phyloP scores from a whole-genome alignment of 2,113 vertebrate species.

The Cephalopterus ornatus region DNA sequence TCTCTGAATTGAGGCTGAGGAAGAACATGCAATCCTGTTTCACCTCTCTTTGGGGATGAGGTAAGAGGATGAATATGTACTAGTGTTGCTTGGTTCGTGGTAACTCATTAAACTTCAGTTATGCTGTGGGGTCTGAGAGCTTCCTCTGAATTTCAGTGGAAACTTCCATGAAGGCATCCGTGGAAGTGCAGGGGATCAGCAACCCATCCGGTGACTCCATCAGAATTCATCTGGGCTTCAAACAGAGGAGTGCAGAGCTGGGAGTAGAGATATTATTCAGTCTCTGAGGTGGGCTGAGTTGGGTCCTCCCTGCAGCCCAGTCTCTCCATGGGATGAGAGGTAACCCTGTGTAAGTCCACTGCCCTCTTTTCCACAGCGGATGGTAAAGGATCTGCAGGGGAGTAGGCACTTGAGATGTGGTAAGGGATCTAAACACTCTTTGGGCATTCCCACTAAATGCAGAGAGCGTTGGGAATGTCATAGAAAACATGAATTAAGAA shows the following conservation, averaged over 20 bases:
- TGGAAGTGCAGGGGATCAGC: neutral
- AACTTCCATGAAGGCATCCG: neutral
- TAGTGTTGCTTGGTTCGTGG: neutral
- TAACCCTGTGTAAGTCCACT: neutral
- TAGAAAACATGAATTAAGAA: neutral
- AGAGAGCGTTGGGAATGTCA: neutral
- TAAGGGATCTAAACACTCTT: rapidly evolving
- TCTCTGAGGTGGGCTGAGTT: neutral
- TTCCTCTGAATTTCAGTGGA: neutral
- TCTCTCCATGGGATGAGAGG: neutral
- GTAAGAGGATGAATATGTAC: neutral
- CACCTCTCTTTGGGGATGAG: neutral
- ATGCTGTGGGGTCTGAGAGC: neutral
- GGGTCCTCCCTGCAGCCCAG: neutral
- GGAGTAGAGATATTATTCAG: neutral
- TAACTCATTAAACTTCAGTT: conserved; percentile 24
- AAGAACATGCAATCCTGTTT: neutral
- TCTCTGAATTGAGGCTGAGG: neutral
- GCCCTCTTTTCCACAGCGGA: neutral
- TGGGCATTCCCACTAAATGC: neutral
- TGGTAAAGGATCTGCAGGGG: neutral
- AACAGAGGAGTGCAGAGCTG: neutral
- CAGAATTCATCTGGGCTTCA: neutral
- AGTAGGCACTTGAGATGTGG: neutral
- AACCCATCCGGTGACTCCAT: rapidly evolving